phyloP scores from a whole-genome alignment of 2,888 invertebrate species.

The Podabrus alpinus region DNA sequence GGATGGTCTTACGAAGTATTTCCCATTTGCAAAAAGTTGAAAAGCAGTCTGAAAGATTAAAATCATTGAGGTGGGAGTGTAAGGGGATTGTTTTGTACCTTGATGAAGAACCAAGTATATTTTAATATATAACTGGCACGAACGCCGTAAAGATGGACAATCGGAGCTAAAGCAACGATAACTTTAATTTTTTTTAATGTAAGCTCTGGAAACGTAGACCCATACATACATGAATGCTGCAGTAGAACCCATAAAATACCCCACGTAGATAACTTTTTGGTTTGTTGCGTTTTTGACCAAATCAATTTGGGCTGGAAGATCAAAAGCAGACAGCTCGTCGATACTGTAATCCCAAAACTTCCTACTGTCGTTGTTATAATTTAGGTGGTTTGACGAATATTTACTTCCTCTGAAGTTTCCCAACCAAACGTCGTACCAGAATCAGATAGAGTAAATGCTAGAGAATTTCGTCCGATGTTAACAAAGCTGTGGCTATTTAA shows the following conservation, averaged over 20 bases:
- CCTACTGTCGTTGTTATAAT: constrained; percentile 42
- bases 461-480: constrained; percentile 37
- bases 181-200: constrained; percentile 59
- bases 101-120: neutral
- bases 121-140: neutral
- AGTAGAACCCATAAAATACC: constrained; percentile 85
- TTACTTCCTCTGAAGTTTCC: constrained; percentile 53
- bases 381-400: constrained; percentile 48
- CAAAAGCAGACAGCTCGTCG: constrained; percentile 48
- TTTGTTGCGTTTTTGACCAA: constrained; percentile 43
- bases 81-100: neutral
- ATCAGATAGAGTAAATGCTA: constrained; percentile 58
- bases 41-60: neutral
- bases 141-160: constrained; percentile 31
- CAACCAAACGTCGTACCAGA: constrained; percentile 61
- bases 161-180: constrained; percentile 61
- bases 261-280: constrained; percentile 66
- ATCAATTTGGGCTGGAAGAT: constrained; percentile 47
- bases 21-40: neutral
- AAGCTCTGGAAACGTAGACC: constrained; percentile 67
- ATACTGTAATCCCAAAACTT: constrained; percentile 49
- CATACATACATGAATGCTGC: constrained; percentile 67
- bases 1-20: neutral
- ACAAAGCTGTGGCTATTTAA: constrained; percentile 45
- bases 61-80: neutral